Evolutionary conservation across 2,888 invertebrate genomes (phyloP), one percentile per base, ranked within the genome.

Genomic region (Drosophila mercatorum): DNA sequence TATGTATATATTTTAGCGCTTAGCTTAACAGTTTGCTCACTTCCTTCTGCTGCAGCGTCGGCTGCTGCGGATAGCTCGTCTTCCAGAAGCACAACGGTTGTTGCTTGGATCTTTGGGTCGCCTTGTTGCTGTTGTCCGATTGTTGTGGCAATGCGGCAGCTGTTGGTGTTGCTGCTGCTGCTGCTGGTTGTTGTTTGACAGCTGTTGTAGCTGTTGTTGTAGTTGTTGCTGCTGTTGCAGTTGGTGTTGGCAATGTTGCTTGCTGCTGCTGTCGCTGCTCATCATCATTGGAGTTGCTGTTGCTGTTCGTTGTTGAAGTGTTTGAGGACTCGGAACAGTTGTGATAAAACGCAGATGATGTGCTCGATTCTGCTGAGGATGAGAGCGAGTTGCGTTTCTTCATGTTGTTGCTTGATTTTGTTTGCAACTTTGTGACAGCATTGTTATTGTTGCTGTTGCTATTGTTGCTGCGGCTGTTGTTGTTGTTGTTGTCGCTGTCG

Each of bases 11-110:
- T 7, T 36, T 2, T 8, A 5, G 8, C 14, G 26, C 36, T 36
- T 63, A 10, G 5, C 34, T 49, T 36, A 64, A 62, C 44, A 62
- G 28, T 43, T 43, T 38, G 36, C 77, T 83, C 43, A 84, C 90
- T 66, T 84, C 81, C 49, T 90, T 90, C 6, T 75, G 73, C 58
- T 90, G 90, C 58, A 61, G 44, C 5, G 87, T 86, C 2, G 77
- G 76, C 57, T 81, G 82, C 40, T 88, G 86, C 14, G 76, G 77
- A 41, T 83, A 83, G 62, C 83, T 86, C 5, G 83, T 85, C 57
- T 84, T 88, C 90, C 84, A 84, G 49, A 88, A 88, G 44, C 72
- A 71, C 1, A 86, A 43, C 3, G 88, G 81, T 43, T 88, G 86
- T 56, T 83, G 83, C 8, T 81, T 67, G 3, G 66, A 22, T 28